Base-by-base conservation (phyloP, 1,140 invertebrate genomes). In the Leptonema lineaticorne region DNA sequence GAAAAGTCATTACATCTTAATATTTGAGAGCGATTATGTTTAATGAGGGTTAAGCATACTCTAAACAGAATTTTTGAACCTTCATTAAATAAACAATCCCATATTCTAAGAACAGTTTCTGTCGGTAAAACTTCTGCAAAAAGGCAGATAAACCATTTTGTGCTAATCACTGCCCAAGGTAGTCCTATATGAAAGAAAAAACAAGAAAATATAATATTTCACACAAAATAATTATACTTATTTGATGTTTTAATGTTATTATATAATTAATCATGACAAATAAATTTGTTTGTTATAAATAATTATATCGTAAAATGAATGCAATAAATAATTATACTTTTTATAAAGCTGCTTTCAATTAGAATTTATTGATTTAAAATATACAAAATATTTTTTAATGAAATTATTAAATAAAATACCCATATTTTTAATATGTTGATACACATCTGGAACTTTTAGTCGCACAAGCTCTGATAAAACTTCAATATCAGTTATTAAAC, bases 11-110 rank as follows among this genome's bases (percentile, higher is more conserved):
- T 85, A 74, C 90, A 91, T 26, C 85, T 83, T 74, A 94, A 79
- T 70, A 95, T 85, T 69, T 86, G 83, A 1, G 85, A 81, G 74
- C 84, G 82, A 75, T 94, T 91, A 63, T 87, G 79, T 76, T 89
- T 89, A 46, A 96, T 89, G 45, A 96, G 82, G 20, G 92, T 92
- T 48, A 96, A 76, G 70, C 90, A 91, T n/a, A 95, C 94, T 74
- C 93, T 83, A 74, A 95, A 92, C 16, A 96, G 71, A 33, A 86
- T 83, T 74, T 95, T 97, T 37, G 90, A 91, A 20, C 96, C 95
- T 82, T 97, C 95, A 73, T 93, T 91, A 79, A 98, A 96, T 45
- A 98, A 81, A 75, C 94, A 96, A 79, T 98, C 96, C 95, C 95
- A 96, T 77, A 97, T 91, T 74, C 95, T 83, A 1, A 96, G 79